Conservation (phyloP, 2,888 invertebrate genomes). For the Brenthis daphne region DNA sequence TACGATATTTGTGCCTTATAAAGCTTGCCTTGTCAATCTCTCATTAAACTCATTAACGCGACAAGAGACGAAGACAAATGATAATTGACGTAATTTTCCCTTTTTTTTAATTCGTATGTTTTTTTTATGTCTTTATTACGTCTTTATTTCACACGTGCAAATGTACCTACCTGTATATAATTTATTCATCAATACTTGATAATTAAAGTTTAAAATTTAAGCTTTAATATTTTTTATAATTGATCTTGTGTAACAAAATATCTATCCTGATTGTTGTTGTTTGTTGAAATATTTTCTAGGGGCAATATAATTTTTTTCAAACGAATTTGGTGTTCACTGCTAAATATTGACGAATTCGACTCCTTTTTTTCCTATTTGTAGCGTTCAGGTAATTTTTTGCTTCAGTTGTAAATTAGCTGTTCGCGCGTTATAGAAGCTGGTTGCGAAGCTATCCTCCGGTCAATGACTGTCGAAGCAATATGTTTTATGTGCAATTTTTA, state of each 20-base stretch:
- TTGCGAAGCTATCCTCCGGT: slow-evolving; percentile 20
- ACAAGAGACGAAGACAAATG: slow-evolving; percentile 36
- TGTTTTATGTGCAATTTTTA: not conserved
- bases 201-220: not conserved
- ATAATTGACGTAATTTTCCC: slow-evolving; percentile 29
- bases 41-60: slow-evolving; percentile 37
- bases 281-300: no score
- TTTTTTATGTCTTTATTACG: slow-evolving; percentile 9
- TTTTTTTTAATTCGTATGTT: slow-evolving; percentile 30
- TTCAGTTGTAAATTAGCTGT: not conserved
- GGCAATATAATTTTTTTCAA: no score
- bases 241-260: not conserved
- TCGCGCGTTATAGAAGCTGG: not conserved
- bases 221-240: not conserved
- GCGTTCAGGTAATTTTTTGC: not conserved
- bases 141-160: not conserved
- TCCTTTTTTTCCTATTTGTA: not conserved
- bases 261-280: no score
- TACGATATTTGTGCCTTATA: slow-evolving; percentile 43
- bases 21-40: slow-evolving; percentile 31
- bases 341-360: not conserved
- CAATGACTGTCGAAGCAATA: slow-evolving; percentile 24
- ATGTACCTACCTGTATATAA: not conserved
- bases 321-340: not conserved
- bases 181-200: not conserved